Evolutionary conservation across 2,888 invertebrate genomes (phyloP).

Genomic region (Limnephilus marmoratus): DNA sequence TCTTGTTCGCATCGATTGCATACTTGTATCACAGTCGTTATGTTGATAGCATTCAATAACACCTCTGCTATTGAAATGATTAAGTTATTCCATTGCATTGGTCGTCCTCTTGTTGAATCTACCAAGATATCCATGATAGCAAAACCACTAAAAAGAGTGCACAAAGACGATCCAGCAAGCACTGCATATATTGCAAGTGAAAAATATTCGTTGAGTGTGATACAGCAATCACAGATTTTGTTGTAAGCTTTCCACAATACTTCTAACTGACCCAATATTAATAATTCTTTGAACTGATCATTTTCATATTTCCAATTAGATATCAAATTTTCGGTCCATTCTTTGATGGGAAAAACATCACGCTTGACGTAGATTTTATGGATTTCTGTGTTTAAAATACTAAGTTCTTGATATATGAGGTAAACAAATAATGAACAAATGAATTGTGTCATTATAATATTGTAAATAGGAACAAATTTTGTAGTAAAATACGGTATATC

Average conservation of each 20-base stretch:
- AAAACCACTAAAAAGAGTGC: not conserved
- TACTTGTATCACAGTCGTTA: not conserved
- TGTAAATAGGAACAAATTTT: not conserved
- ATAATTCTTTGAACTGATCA: not conserved
- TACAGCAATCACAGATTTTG: not conserved
- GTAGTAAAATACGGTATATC: not conserved
- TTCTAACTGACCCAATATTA: not conserved
- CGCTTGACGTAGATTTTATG: not conserved
- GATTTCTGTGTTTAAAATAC: not conserved
- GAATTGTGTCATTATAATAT: not conserved
- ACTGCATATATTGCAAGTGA: not conserved
- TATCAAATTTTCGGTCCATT: not conserved
- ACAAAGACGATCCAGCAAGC: conserved; percentile 24
- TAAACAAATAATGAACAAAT: not conserved
- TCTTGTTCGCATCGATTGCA: not conserved
- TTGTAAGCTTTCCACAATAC: too few species aligned
- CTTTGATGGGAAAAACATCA: not conserved
- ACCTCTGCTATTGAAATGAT: not conserved
- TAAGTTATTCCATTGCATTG: not conserved
- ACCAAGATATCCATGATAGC: not conserved
- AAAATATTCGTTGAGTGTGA: conserved; percentile 15
- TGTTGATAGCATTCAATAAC: not conserved
- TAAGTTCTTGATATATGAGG: not conserved
- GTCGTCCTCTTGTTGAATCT: not conserved
- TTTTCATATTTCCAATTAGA: not conserved